phyloP scores from a whole-genome alignment of 2,888 invertebrate genomes.

The Colostygia pectinataria region DNA sequence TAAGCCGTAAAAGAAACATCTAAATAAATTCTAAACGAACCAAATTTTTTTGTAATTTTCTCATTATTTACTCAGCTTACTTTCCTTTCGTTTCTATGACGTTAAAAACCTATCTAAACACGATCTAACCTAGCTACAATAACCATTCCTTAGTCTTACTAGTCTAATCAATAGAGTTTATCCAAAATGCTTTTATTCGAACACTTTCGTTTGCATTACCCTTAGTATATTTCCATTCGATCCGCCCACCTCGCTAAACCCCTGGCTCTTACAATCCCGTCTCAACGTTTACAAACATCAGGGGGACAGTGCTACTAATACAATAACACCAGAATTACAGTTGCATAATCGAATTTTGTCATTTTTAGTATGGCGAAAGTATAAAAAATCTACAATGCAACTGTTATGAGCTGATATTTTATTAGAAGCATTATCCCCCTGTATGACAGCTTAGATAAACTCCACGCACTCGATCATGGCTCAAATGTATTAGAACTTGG shows the following conservation, averaged over 20 bases:
- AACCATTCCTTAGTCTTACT: slow-evolving; percentile 56
- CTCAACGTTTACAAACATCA: slow-evolving; percentile 8
- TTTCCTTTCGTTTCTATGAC: slow-evolving; percentile 72
- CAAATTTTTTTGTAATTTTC: slow-evolving; percentile 47
- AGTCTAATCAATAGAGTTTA: slow-evolving; percentile 48
- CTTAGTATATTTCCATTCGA: slow-evolving; percentile 6
- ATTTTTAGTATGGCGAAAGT: too few species aligned
- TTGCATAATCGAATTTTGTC: too few species aligned
- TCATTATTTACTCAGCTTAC: slow-evolving; percentile 43
- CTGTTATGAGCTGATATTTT: too few species aligned
- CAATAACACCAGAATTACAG: too few species aligned
- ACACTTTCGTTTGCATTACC: slow-evolving; percentile 19
- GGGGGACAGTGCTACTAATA: too few species aligned
- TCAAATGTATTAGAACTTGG: slow-evolving; percentile 28
- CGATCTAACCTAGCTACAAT: slow-evolving; percentile 63
- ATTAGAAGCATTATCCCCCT: too few species aligned
- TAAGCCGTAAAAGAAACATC: slow-evolving; percentile 57
- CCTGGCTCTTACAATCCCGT: background rate
- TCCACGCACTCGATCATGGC: slow-evolving; percentile 33
- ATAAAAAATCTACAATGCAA: too few species aligned
- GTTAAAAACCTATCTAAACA: slow-evolving; percentile 67
- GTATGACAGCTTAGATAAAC: slow-evolving; percentile 29
- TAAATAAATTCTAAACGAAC: slow-evolving; percentile 60
- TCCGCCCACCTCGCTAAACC: slow-evolving; percentile 11
- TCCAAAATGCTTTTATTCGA: slow-evolving; percentile 39